A percentile compares a stretch with the other conserved stretches of the same genome.
Evolutionary conservation across 2,888 invertebrate species (phyloP).

Genomic region (Tenthredo amoena): DNA sequence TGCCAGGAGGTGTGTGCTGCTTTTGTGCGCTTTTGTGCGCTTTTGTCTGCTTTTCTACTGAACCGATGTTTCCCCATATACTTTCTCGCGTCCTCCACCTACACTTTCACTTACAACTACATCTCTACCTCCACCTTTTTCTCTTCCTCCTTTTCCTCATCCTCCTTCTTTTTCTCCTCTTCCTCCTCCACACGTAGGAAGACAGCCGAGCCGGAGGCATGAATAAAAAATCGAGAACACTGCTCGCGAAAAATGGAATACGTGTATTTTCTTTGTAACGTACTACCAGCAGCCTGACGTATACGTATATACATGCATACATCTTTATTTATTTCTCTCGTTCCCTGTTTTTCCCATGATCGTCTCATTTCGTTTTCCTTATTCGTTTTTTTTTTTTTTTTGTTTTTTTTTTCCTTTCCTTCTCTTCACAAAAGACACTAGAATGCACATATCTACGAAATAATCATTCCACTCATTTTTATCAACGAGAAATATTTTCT

Average conservation of each 20-base stretch:
- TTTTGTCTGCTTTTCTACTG: slow-evolving; percentile 40
- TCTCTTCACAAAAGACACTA: background rate
- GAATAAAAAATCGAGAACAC: slow-evolving; percentile 23
- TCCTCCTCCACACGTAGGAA: background rate
- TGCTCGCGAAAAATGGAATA: slow-evolving; percentile 10
- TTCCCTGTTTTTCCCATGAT: slow-evolving; percentile 39
- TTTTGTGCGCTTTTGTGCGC: slow-evolving; percentile 44
- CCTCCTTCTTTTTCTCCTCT: slow-evolving; percentile 28
- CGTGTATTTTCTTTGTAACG: slow-evolving; percentile 30
- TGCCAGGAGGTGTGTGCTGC: slow-evolving; percentile 35
- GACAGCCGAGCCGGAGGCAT: background rate
- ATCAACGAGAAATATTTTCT: no score
- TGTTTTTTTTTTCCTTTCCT: background rate
- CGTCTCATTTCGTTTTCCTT: background rate
- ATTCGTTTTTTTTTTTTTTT: background rate
- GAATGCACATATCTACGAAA: background rate
- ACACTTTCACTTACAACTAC: background rate
- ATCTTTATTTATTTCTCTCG: slow-evolving; percentile 41
- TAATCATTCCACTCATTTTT: background rate
- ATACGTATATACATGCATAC: background rate
- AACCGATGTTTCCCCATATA: slow-evolving; percentile 16
- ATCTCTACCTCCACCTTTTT: slow-evolving; percentile 19
- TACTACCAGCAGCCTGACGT: background rate
- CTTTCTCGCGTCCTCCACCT: slow-evolving; percentile 34
- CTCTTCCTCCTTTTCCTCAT: slow-evolving; percentile 43